Evolutionary conservation across 2,797 vertebrate genomes (phyloP).

Genomic region (Psittacula derbiana): DNA sequence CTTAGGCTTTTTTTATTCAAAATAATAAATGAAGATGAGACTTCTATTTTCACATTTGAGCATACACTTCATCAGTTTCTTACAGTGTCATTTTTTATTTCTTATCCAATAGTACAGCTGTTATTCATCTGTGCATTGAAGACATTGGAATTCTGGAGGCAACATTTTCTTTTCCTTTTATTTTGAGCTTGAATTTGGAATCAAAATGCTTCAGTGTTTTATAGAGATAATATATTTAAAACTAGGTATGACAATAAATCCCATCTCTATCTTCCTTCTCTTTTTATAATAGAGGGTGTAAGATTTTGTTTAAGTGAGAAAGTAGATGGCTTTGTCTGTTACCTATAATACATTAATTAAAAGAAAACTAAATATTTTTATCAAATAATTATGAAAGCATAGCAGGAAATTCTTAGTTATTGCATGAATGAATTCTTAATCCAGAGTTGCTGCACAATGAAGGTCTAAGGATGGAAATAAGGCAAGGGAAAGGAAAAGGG

Average conservation of each 20-base stretch:
- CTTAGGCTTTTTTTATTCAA: background rate
- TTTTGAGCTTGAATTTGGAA: background rate
- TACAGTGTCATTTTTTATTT: background rate
- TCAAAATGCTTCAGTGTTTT: background rate
- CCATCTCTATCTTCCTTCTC: background rate
- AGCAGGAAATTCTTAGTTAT: background rate
- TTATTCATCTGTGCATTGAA: background rate
- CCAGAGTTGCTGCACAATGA: background rate
- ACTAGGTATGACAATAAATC: background rate
- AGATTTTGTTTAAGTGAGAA: background rate
- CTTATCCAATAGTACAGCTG: background rate
- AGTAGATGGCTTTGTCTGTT: background rate
- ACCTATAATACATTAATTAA: background rate
- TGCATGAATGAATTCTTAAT: background rate
- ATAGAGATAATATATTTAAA: background rate
- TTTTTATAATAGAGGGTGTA: background rate
- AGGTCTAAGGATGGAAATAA: background rate
- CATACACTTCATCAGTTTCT: constrained; percentile 14
- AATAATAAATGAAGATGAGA: background rate
- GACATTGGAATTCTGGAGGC: background rate
- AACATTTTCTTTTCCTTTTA: background rate
- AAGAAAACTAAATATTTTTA: background rate
- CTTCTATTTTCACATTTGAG: constrained; percentile 30
- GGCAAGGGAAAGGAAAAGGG: background rate
- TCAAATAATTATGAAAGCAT: background rate